Evolutionary conservation across 2,888 invertebrate genomes (phyloP).

Genomic region (Eumacrocentrus americanus): DNA sequence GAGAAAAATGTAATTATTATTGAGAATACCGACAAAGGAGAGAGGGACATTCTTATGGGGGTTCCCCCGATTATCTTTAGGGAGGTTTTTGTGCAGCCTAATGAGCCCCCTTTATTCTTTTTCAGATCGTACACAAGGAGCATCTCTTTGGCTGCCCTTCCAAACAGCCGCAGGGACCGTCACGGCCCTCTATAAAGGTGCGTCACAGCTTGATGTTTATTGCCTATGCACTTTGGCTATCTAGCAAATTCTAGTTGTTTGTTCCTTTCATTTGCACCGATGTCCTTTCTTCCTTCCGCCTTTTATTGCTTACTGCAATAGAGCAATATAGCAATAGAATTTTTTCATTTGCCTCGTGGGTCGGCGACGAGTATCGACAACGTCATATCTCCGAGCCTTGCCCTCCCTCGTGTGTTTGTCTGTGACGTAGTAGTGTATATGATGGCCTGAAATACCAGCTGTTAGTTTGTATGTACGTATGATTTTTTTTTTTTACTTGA

Average conservation of each 20-base stretch:
- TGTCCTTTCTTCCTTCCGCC: not conserved
- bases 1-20: slow-evolving; percentile 8
- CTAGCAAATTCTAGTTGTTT: not conserved
- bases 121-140: slow-evolving; percentile 71
- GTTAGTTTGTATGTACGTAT: too few species aligned
- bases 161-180: slow-evolving; percentile 81
- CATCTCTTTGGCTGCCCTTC: slow-evolving; percentile 75
- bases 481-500: too few species aligned
- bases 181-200: slow-evolving; percentile 79
- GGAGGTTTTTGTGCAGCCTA: slow-evolving; percentile 12
- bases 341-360: too few species aligned
- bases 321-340: too few species aligned
- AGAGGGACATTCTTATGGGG: too few species aligned
- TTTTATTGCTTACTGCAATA: too few species aligned
- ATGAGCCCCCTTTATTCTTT: slow-evolving; percentile 30
- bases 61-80: too few species aligned
- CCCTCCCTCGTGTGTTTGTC: not conserved
- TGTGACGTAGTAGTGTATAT: slow-evolving; percentile 9
- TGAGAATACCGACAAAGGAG: too few species aligned
- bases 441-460: not conserved
- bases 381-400: not conserved
- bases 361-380: not conserved
- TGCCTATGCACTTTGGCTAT: slow-evolving; percentile 6
- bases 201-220: slow-evolving; percentile 36
- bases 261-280: not conserved